Evolutionary conservation across 2,113 vertebrate genomes (phyloP), one percentile per base, ranked within the genome.

Genomic region (Leptosomus discolor): DNA sequence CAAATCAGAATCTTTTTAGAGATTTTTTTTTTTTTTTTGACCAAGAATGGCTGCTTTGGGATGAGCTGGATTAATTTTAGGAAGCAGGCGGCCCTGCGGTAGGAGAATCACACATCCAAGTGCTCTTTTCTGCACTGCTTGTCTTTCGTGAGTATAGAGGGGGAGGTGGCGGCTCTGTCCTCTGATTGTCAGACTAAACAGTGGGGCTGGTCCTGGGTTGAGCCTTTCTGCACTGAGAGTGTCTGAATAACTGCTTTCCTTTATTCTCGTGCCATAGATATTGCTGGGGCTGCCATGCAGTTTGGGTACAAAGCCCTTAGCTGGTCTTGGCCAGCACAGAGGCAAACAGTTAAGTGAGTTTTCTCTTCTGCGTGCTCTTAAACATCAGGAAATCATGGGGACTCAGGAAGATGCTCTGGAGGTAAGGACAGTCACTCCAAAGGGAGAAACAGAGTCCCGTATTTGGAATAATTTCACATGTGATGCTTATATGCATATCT

Each of bases 381-480:
- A 84, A 80, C 0, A 2, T 60, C 23, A 77, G 50, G 41, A 69
- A 65, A 34, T 69, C 0, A 0, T 15, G 5, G 7, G 29, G 45
- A 61, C 24, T 61, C 14, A 2, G 22, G 37, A 84, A 8, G 23
- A 23, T 79, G 19, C 32, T 88, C 48, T 88, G 51, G 20, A 79
- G 43, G 63, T 45, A 63, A 43, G 37, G 27, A 12, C 60, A 51
- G 1, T 57, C 50, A 30, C 56, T 78, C 45, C 9, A 16, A 37
- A 88, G 54, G 57, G 36, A 73, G 29, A 60, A 64, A 37, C 19
- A 0, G 4, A 71, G 20, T 37, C 18, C 32, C 37, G 22, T 67
- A n/a, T 80, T 88, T 81, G 56, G n/a, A 81, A 43, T 56, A 75
- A 56, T 74, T 78, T 82, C 30, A 15, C 9, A 8, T n/a, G 8